These are phyloP conservation scores for Prunella strophiata DNA, from an alignment of 2,797 vertebrate species.

Conservation along the genomic window DNA sequence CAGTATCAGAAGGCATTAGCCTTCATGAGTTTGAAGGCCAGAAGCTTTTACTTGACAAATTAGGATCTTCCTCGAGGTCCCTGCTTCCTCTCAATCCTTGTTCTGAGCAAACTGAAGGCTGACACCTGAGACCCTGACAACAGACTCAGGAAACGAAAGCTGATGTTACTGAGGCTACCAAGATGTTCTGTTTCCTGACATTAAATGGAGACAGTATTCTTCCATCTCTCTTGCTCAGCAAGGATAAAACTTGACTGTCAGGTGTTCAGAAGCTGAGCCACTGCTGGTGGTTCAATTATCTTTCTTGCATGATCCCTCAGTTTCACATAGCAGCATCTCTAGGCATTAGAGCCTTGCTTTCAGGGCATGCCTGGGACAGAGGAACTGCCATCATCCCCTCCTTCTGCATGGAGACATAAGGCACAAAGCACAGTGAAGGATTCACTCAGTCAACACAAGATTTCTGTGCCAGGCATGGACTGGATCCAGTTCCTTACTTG, in stretches of 20 bases:
- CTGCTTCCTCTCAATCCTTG: not conserved
- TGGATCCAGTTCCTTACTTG: not conserved
- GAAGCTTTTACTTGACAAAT: not conserved
- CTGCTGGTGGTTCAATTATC: not conserved
- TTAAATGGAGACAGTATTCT: not conserved
- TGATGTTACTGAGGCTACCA: not conserved
- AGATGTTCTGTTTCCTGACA: not conserved
- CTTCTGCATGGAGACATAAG: not conserved
- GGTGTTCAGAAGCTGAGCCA: not conserved
- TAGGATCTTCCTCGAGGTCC: not conserved
- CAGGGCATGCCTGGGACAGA: not conserved
- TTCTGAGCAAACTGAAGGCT: not conserved
- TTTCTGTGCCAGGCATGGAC: not conserved
- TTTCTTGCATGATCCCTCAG: not conserved
- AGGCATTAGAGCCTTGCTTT: not conserved
- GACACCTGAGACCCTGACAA: not conserved
- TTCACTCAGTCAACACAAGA: not conserved
- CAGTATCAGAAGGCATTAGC: not conserved
- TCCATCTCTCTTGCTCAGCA: not conserved
- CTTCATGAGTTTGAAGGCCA: not conserved
- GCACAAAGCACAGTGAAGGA: not conserved
- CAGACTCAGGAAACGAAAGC: not conserved
- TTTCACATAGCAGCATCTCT: not conserved
- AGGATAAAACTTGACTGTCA: not conserved
- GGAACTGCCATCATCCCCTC: not conserved